phyloP scores from a whole-genome alignment of 2,888 invertebrate species.

The Heteromyza rotundicornis region DNA sequence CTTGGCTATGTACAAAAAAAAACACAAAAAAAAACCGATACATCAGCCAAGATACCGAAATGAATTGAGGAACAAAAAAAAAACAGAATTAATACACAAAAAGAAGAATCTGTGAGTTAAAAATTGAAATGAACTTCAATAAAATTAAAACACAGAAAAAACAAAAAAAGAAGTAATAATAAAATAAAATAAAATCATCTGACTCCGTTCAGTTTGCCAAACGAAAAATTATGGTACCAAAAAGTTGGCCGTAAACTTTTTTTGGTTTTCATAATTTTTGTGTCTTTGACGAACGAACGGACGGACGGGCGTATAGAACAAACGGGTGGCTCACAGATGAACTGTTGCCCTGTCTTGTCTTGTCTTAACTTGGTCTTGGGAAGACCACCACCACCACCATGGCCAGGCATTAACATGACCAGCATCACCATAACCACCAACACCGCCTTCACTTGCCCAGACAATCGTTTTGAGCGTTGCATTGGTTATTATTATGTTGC shows the following conservation, averaged over 20 bases:
- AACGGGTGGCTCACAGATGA: conserved; percentile 28
- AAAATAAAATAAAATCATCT: not conserved
- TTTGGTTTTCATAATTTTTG: conserved; percentile 53
- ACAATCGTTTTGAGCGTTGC: too few species aligned
- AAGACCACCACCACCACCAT: conserved; percentile 23
- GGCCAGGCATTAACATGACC: conserved; percentile 45
- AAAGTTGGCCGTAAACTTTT: conserved; percentile 17
- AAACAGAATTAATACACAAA: not conserved
- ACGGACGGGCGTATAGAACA: not conserved
- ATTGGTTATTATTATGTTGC: not conserved
- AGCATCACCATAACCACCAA: not conserved
- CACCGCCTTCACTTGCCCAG: not conserved
- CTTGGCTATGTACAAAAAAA: not conserved
- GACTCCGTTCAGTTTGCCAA: too few species aligned
- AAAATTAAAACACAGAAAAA: conserved; percentile 25
- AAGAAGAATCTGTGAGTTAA: conserved; percentile 1
- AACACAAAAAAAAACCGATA: conserved; percentile 1
- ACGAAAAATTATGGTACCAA: conserved; percentile 18
- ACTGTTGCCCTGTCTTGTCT: conserved; percentile 31
- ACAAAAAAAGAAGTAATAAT: conserved; percentile 1
- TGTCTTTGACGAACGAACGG: not conserved
- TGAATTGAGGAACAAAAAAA: not conserved
- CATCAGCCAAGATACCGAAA: conserved; percentile 5
- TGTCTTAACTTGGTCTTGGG: conserved; percentile 48
- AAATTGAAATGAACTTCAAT: conserved; percentile 29